Evolutionary conservation across 1,140 invertebrate genomes (phyloP).

Genomic region (Zaprionus lachaisei): DNA sequence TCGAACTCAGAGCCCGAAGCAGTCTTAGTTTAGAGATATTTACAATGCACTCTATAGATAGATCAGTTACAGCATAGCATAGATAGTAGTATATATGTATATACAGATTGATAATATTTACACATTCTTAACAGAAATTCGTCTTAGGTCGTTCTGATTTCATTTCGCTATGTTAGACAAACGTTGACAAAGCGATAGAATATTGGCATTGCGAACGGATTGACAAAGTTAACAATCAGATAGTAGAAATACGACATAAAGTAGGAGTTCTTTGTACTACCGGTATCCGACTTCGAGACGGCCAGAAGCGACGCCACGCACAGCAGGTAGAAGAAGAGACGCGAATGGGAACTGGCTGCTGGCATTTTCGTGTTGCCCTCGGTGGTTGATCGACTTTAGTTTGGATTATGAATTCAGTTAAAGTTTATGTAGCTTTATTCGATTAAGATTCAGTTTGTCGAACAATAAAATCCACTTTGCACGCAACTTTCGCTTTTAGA

Average conservation of each 20-base stretch:
- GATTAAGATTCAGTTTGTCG: constrained; percentile 24
- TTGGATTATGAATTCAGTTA: constrained; percentile 31
- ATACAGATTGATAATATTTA: constrained; percentile 31
- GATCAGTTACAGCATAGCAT: constrained; percentile 14
- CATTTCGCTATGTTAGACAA: constrained; percentile 60
- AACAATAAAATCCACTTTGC: constrained; percentile 45
- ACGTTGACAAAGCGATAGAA: constrained; percentile 78
- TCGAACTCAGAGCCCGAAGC: constrained; percentile 24
- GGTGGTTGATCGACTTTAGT: constrained; percentile 39
- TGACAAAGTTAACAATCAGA: constrained; percentile 78
- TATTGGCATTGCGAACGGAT: constrained; percentile 80
- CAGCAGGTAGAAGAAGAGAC: constrained; percentile 75
- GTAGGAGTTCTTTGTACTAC: constrained; percentile 81
- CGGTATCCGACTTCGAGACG: constrained; percentile 75
- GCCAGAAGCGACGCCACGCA: constrained; percentile 76
- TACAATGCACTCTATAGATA: constrained; percentile 35
- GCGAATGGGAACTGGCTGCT: constrained; percentile 70
- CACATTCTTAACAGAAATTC: constrained; percentile 40
- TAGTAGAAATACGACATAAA: constrained; percentile 83
- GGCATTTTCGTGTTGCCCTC: constrained; percentile 62
- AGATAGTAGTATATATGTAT: constrained; percentile 14
- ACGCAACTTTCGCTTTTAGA: constrained; percentile 75
- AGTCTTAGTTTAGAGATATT: constrained; percentile 49
- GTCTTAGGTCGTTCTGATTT: constrained; percentile 17
- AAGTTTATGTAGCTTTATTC: constrained; percentile 15